Conservation (phyloP, 2,888 invertebrate species). For the Zonitis immaculata region DNA sequence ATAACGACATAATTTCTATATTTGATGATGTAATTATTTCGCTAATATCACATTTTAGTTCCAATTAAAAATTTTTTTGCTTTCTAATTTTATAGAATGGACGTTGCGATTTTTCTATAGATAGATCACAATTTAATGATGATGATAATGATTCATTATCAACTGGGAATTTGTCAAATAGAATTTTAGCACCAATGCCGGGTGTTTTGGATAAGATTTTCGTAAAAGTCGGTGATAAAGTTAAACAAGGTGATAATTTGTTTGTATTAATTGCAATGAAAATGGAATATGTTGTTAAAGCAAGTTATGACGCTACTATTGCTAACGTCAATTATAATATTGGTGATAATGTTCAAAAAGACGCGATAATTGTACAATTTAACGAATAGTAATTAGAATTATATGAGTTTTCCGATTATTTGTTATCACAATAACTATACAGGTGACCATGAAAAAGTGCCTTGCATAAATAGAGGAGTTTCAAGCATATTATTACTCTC, state of each 20-base stretch:
- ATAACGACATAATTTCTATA: slow-evolving; percentile 57
- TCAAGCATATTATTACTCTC: too few relatives aligned
- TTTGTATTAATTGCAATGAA: slow-evolving; percentile 99
- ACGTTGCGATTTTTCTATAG: slow-evolving; percentile 60
- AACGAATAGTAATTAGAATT: too few relatives aligned
- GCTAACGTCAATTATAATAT: slow-evolving; percentile 64
- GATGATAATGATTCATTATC: slow-evolving; percentile 42
- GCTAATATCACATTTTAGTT: too few relatives aligned
- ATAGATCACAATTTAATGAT: slow-evolving; percentile 56
- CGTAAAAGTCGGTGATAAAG: slow-evolving; percentile 74
- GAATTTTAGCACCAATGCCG: slow-evolving; percentile 87
- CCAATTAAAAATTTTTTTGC: too few relatives aligned
- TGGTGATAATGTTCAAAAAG: slow-evolving; percentile 83
- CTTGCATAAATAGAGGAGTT: too few relatives aligned
- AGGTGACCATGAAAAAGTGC: too few relatives aligned
- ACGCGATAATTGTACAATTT: slow-evolving; percentile 58
- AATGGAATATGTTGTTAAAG: slow-evolving; percentile 96
- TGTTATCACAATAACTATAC: too few relatives aligned
- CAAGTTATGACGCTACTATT: slow-evolving; percentile 73
- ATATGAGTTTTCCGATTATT: too few relatives aligned
- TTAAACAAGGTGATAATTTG: slow-evolving; percentile 83
- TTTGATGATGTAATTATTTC: slow-evolving; percentile 59
- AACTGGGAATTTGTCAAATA: slow-evolving; percentile 47
- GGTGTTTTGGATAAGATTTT: slow-evolving; percentile 89
- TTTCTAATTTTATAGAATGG: slow-evolving; percentile 64